A percentile compares a stretch with the other conserved stretches of the same genome.
Evolutionary conservation across 2,888 invertebrate genomes (phyloP).

Genomic region (Phengaris alcon): DNA sequence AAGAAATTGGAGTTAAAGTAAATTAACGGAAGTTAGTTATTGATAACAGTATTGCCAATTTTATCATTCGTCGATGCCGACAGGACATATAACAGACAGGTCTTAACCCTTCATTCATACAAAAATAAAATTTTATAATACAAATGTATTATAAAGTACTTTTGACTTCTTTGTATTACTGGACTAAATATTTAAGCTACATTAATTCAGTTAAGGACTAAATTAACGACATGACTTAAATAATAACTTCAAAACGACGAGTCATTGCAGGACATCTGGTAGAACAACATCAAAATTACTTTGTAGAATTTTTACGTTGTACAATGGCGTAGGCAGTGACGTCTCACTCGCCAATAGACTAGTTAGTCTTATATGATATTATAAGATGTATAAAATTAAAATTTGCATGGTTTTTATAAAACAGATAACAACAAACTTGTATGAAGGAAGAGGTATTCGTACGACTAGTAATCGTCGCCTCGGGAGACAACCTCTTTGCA

Average conservation of each 20-base stretch:
- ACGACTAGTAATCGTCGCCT: constrained; percentile 93
- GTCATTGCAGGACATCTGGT: too few species aligned
- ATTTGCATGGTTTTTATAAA: background rate
- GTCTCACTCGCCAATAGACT: too few species aligned
- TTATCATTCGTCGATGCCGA: background rate
- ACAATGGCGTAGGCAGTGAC: too few species aligned
- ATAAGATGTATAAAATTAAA: too few species aligned
- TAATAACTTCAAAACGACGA: too few species aligned
- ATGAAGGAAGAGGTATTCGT: background rate
- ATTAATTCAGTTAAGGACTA: too few species aligned
- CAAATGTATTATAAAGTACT: background rate
- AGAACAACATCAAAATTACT: too few species aligned
- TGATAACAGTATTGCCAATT: constrained; percentile 10
- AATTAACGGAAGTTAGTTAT: background rate
- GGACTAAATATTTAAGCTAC: background rate
- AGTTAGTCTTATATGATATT: too few species aligned
- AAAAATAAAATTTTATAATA: background rate
- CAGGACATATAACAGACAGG: background rate
- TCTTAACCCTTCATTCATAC: constrained; percentile 5
- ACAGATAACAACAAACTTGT: background rate
- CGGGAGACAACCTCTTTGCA: constrained; percentile 99
- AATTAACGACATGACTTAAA: too few species aligned
- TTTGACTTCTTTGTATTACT: background rate
- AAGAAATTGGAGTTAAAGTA: background rate
- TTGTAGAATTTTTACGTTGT: too few species aligned